Percentiles rank a stretch among this genome's conserved stretches.
These are phyloP conservation scores for Scaptomyza tumidula DNA, from an alignment of 2,888 invertebrate species.

Conservation along the genomic window DNA sequence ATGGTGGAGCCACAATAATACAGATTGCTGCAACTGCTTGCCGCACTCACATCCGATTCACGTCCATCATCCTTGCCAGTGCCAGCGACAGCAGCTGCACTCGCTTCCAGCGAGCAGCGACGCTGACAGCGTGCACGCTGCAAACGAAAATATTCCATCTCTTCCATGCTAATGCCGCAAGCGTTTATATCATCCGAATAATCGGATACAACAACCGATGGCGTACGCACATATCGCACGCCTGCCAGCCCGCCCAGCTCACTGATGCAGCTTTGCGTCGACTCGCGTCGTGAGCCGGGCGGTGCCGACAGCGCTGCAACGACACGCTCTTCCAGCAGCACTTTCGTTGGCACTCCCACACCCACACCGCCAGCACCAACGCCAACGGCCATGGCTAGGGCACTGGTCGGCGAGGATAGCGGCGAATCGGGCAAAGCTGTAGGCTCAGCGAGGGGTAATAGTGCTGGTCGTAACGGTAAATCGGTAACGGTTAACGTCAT, in stretches of 20 bases:
- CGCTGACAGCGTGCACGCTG: slow-evolving; percentile 83
- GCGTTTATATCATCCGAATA: slow-evolving; percentile 90
- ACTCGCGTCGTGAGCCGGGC: slow-evolving; percentile 84
- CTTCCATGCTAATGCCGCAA: slow-evolving; percentile 86
- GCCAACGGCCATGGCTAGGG: neutral
- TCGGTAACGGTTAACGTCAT: slow-evolving; percentile 84
- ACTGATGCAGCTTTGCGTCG: slow-evolving; percentile 84
- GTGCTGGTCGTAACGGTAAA: slow-evolving; percentile 82
- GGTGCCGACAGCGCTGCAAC: slow-evolving; percentile 85
- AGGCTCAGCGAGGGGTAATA: slow-evolving; percentile 84
- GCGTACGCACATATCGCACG: slow-evolving; percentile 90
- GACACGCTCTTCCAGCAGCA: slow-evolving; percentile 86
- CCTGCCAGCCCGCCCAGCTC: slow-evolving; percentile 84
- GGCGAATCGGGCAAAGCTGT: slow-evolving; percentile 82
- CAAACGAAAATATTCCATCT: slow-evolving; percentile 86
- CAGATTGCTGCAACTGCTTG: slow-evolving; percentile 87
- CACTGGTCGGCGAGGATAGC: slow-evolving; percentile 60
- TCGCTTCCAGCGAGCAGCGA: slow-evolving; percentile 82
- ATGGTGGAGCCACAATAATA: slow-evolving; percentile 87
- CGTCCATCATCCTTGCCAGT: slow-evolving; percentile 71
- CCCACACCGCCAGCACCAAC: neutral
- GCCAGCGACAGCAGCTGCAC: slow-evolving; percentile 51
- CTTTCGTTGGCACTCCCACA: slow-evolving; percentile 83
- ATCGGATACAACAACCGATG: slow-evolving; percentile 94
- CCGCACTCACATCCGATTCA: slow-evolving; percentile 86